Conservation (phyloP, 2,113 vertebrate genomes). For the Halichoerus grypus region DNA sequence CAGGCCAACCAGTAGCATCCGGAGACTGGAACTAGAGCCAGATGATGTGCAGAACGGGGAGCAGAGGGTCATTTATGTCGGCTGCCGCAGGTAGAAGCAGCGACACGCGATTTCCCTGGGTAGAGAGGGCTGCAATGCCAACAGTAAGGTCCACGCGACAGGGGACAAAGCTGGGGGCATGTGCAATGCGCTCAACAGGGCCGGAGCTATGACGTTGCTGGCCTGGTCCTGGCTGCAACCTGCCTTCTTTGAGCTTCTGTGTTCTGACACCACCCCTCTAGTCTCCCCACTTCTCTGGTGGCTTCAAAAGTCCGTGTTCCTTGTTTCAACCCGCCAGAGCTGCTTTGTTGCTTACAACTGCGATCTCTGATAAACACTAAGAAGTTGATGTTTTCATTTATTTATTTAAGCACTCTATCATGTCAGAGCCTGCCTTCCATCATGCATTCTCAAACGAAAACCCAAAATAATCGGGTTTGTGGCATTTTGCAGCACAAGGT, state of each 20-base stretch:
- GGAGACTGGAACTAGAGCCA: not conserved
- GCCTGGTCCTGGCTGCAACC: too few relatives aligned
- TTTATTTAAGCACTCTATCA: not conserved
- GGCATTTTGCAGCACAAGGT: not conserved
- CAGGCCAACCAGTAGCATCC: not conserved
- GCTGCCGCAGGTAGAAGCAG: not conserved
- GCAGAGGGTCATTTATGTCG: not conserved
- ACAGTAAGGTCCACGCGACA: rapidly evolving
- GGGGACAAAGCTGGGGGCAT: rapidly evolving
- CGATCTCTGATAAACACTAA: not conserved
- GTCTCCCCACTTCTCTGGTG: not conserved
- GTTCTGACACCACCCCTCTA: not conserved
- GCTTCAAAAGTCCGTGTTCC: not conserved
- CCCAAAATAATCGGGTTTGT: not conserved
- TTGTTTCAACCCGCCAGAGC: not conserved
- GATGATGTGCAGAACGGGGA: not conserved
- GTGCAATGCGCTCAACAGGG: not conserved
- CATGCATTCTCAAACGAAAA: too few relatives aligned
- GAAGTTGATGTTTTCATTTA: not conserved
- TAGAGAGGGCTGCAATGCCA: not conserved
- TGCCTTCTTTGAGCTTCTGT: not conserved
- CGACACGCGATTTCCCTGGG: not conserved
- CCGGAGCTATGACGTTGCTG: not conserved
- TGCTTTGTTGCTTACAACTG: not conserved
- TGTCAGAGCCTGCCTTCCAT: too few relatives aligned